Evolutionary conservation across 1,140 invertebrate species (phyloP), one percentile per base, ranked within the genome.

Genomic region (Penaeus japonicus): DNA sequence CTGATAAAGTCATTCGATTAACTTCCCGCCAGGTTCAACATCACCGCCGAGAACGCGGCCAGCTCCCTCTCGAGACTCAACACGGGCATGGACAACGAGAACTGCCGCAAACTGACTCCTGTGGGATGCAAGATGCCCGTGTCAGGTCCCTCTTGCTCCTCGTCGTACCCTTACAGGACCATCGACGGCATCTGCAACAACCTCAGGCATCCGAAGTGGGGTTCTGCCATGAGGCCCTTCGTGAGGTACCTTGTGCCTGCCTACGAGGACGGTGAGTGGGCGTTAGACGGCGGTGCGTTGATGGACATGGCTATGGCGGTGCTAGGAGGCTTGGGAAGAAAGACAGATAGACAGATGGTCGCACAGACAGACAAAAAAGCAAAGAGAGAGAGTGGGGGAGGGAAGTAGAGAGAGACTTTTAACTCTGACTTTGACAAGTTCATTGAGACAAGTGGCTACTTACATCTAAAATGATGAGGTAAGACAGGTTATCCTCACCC

Each of bases 211-310:
- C 95, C 96, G 0, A 93, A 93, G 0, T 95, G 95, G 93, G 97
- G 97, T 4, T 94, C 94, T 82, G 95, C 96, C 0, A 95, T 95
- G 91, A 96, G 94, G 22, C 95, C 97, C 0, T 97, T 98, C 90
- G 94, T 94, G 15, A 94, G 98, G 83, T 93, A 99, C 0, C 91
- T 98, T 22, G 95, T 95, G 5, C 94, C 97, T 2, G 96, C 95
- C 91, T 98, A 97, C 92, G 95, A 94, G 20, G 96, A 98, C 92
- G 96, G 96, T 96, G 92, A 93, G 93, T 92, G 54, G 55, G 35
- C 22, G 20, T 53, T 2, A 30, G 12, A 15, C 77, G 32, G 20
- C 32, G 53, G 27, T 54, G 55, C 4, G 4, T 39, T 10, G 12
- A 7, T 39, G 39, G 12, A 4, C 12, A 39, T 3, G 4, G 1